Base-by-base conservation (phyloP, 2,797 vertebrate species). In the Leuciscus waleckii region DNA sequence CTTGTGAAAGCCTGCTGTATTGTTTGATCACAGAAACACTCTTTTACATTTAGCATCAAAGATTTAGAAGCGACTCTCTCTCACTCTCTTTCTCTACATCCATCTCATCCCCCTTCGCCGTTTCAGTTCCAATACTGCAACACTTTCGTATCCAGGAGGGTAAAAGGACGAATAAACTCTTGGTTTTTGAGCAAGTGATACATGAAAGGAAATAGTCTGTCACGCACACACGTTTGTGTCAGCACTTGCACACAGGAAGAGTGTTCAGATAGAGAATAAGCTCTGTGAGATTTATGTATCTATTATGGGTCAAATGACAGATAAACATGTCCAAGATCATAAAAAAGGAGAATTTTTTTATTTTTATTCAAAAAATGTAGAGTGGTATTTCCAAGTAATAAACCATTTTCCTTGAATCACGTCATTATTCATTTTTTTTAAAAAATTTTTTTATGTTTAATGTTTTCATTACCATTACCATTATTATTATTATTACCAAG, bases 11-110 rank as follows among this genome's bases (percentile, higher is more conserved):
- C 37, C 54, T 67, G 43, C 65, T 84, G 73, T 81, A 81, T 89
- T 89, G 75, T 89, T 89, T 89, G 86, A 90, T 89, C 81, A 85
- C 74, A 85, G 86, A 85, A 83, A 88, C 69, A 73, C 78, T 84
- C 71, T 41, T 87, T 84, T 86, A 75, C 81, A 79, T 86, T 82
- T 87, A 75, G 69, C 80, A 82, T 85, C 67, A 77, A 86, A 86
- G 82, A 65, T 70, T 78, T 88, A 76, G 85, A 88, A 86, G 56
- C 43, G 81, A 79, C 81, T 67, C 85, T 69, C 35, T 37, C 68
- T 23, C 73, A 35, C 63, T 35, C 39, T 37, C 29, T 39, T 75
- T 67, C 19, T 51, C 16, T 58, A 46, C 73, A 63, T 83, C 41
- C 49, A 67, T 79, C 80, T 77, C 29, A 61, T 23, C 54, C 76